Conservation (phyloP, 2,113 vertebrate genomes). For the Xyrauchen texanus region DNA sequence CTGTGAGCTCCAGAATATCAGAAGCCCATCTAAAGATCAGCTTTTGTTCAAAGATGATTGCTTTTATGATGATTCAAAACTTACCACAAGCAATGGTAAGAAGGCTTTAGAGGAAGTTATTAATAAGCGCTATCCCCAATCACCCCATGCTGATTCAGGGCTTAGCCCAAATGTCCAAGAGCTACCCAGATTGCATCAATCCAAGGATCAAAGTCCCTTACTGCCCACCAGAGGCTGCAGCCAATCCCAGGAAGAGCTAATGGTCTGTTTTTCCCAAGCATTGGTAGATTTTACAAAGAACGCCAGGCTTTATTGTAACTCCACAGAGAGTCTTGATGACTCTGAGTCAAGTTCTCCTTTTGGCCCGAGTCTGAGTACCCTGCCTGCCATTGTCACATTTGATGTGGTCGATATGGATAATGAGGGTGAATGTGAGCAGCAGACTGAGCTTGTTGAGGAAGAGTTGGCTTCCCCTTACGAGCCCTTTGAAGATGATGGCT, state of each 20-base stretch:
- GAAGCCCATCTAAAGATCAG: conserved; percentile 62
- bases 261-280: conserved; percentile 91
- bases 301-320: conserved; percentile 81
- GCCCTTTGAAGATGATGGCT: conserved; percentile 79
- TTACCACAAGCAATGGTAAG: conserved; percentile 66
- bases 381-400: conserved; percentile 94
- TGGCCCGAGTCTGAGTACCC: conserved; percentile 84
- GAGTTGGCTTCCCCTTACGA: conserved; percentile 84
- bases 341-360: conserved; percentile 82
- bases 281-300: conserved; percentile 90
- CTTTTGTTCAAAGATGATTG: conserved; percentile 55
- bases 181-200: conserved; percentile 60
- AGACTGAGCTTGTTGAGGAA: conserved; percentile 82
- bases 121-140: conserved; percentile 51
- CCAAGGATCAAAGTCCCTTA: conserved; percentile 39
- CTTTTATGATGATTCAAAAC: conserved; percentile 63
- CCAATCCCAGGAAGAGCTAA: conserved; percentile 76
- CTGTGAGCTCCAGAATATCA: conserved; percentile 78
- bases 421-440: conserved; percentile 91
- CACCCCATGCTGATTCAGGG: conserved; percentile 60
- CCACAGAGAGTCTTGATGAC: conserved; percentile 78
- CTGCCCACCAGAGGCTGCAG: conserved; percentile 58
- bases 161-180: conserved; percentile 49
- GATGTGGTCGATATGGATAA: conserved; percentile 93
- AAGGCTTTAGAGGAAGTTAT: conserved; percentile 45